Conservation (phyloP, 2,113 vertebrate species). For the Tyto alba region DNA sequence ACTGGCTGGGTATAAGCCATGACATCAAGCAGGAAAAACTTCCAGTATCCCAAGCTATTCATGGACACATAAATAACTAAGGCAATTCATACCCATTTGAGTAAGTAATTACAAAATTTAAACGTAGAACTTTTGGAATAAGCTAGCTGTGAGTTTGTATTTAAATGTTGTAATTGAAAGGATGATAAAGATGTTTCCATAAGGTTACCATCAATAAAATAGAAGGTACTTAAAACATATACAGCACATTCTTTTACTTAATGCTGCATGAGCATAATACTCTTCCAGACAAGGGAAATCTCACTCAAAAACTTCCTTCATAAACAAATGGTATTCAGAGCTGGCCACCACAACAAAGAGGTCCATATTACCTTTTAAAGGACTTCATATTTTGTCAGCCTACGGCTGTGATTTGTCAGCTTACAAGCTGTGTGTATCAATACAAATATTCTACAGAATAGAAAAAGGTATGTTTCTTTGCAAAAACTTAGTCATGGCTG, state of each 20-base stretch:
- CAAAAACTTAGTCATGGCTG: background rate
- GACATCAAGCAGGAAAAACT: no score
- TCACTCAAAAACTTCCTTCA: background rate
- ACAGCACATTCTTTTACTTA: background rate
- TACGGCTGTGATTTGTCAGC: background rate
- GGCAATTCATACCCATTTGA: background rate
- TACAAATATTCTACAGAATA: background rate
- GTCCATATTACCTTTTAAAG: background rate
- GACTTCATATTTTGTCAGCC: background rate
- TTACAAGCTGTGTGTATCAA: background rate
- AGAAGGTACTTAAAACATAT: background rate
- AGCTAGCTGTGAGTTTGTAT: background rate
- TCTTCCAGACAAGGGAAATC: background rate
- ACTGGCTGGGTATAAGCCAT: no score
- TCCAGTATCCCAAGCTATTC: background rate
- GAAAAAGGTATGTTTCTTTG: background rate
- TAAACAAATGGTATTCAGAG: background rate
- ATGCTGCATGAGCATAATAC: background rate
- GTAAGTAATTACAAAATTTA: background rate
- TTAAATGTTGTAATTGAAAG: background rate
- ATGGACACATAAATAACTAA: background rate
- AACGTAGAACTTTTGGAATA: background rate
- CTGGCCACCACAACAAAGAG: background rate
- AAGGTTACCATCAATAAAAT: background rate
- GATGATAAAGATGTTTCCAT: background rate